Evolutionary conservation across 2,888 invertebrate genomes (phyloP).

Genomic region (Oligia strigilis): DNA sequence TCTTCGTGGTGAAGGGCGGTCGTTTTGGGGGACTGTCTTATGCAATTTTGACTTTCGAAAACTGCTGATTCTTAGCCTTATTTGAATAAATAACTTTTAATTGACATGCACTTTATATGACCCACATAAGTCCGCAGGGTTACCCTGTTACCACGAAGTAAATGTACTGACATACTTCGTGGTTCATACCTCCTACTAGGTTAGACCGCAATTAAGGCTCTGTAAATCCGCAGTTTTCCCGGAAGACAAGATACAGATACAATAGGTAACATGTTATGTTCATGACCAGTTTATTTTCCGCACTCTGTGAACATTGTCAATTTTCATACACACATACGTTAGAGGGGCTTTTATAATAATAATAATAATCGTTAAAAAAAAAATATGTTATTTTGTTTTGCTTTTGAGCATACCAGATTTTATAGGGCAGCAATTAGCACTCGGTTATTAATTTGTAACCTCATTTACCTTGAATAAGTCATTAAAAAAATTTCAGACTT

Average conservation of each 20-base stretch:
- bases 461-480: background rate
- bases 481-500: background rate
- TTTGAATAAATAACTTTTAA: too few relatives aligned
- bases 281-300: conserved; percentile 28
- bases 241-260: conserved; percentile 4
- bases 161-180: background rate
- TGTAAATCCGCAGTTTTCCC: background rate
- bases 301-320: conserved; percentile 27
- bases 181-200: background rate
- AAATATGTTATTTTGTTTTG: too few relatives aligned
- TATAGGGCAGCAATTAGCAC: conserved; percentile 8
- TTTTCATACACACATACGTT: conserved; percentile 39
- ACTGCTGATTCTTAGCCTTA: too few relatives aligned
- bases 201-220: too few relatives aligned
- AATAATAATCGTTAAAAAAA: too few relatives aligned
- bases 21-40: too few relatives aligned
- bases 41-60: too few relatives aligned
- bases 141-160: background rate
- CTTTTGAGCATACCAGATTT: conserved; percentile 11
- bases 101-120: background rate
- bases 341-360: background rate
- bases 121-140: background rate
- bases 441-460: conserved; percentile 1
- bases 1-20: too few relatives aligned
- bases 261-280: background rate